Conservation (phyloP, 2,113 vertebrate species). For the Melanerpes formicivorus region DNA sequence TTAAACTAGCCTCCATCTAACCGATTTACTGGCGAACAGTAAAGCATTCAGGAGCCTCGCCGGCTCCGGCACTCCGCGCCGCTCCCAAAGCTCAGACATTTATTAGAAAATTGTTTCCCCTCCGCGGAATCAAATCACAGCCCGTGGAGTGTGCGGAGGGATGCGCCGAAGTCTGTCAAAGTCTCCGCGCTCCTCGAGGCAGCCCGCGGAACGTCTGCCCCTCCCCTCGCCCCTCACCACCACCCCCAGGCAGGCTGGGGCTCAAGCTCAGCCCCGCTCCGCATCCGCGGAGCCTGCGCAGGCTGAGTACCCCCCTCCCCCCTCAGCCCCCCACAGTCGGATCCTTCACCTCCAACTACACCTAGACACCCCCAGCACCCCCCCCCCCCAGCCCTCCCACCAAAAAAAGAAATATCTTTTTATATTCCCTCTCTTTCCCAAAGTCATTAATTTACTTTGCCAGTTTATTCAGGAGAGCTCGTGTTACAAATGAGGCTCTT, state of each 20-base stretch:
- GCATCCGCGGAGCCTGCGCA: background rate
- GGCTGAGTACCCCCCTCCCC: background rate
- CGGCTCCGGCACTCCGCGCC: background rate
- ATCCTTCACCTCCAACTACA: background rate
- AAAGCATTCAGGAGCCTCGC: conserved; percentile 41
- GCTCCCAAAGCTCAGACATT: conserved; percentile 41
- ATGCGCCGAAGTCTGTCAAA: background rate
- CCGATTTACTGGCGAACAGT: conserved; percentile 75
- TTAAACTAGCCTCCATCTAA: conserved; percentile 87
- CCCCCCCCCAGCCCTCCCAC: background rate
- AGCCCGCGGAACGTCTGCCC: background rate
- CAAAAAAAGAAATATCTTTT: background rate
- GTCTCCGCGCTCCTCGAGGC: background rate
- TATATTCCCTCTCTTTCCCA: conserved; percentile 33
- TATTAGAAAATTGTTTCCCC: conserved; percentile 50
- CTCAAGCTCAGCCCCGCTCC: background rate
- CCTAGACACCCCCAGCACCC: too few species aligned
- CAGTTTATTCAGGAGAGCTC: conserved; percentile 80
- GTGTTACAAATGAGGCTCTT: conserved; percentile 95
- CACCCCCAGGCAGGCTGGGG: background rate
- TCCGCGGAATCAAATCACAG: conserved; percentile 33
- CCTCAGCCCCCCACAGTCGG: background rate
- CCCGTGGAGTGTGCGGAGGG: background rate
- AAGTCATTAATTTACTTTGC: conserved; percentile 80
- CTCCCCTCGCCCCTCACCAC: background rate